Conservation (phyloP, 2,113 vertebrate genomes). For the Periophthalmodon schlosseri region DNA sequence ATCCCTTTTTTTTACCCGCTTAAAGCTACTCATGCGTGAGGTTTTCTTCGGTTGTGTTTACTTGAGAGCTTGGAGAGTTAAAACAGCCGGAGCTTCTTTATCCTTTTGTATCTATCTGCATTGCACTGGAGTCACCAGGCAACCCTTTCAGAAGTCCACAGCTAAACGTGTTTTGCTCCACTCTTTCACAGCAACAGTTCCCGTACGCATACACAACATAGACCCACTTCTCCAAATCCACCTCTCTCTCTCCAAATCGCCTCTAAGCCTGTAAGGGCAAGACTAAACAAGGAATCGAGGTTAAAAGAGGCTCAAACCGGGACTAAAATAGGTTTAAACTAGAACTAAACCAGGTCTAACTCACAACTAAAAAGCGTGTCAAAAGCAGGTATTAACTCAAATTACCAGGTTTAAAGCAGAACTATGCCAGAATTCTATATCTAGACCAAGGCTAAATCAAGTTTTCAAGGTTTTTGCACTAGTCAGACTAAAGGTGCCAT, state of each 20-base stretch:
- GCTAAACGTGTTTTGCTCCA: constrained; percentile 55
- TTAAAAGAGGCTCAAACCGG: not conserved
- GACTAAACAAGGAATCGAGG: not conserved
- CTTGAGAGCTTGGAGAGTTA: constrained; percentile 50
- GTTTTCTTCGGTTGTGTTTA: constrained; percentile 29
- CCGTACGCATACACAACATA: constrained; percentile 27
- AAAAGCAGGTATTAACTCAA: no score
- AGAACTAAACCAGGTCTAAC: not conserved
- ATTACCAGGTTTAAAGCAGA: no score
- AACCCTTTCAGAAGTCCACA: constrained; percentile 46
- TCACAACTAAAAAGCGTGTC: not conserved
- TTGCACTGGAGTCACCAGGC: constrained; percentile 66
- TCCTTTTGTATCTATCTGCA: constrained; percentile 44
- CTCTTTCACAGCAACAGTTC: constrained; percentile 52
- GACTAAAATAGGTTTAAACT: not conserved
- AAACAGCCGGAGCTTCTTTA: constrained; percentile 67
- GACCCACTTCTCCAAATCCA: constrained; percentile 49
- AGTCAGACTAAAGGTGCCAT: no score
- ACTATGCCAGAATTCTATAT: no score
- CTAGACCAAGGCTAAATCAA: no score
- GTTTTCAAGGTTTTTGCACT: no score
- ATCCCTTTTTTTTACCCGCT: not conserved
- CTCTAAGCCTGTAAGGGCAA: constrained; percentile 67
- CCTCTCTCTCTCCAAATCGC: constrained; percentile 58
- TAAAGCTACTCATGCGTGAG: not conserved